Evolutionary conservation across 2,113 vertebrate genomes (phyloP), one percentile per base, ranked within the genome.

Genomic region (Phainopepla nitens): DNA sequence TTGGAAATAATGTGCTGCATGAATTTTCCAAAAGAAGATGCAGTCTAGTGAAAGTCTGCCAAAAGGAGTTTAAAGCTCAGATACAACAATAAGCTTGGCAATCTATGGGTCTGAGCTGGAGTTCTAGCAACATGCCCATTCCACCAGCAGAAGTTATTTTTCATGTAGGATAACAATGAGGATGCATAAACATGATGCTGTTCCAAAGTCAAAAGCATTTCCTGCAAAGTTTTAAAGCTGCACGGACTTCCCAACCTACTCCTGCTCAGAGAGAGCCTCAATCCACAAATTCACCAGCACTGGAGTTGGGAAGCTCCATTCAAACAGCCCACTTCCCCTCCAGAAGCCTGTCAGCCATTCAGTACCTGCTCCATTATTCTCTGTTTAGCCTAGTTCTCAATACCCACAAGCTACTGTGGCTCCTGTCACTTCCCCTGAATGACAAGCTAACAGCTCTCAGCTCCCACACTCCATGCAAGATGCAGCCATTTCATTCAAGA

Each of bases 361-460:
- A 92, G 71, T 89, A 80, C 73, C 84, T 91, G 47, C 16, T 80
- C 68, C 47, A 82, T 62, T 54, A 75, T 68, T 90, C 79, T 73
- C 71, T 92, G 53, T 79, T 91, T 53, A 82, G 73, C 78, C 83
- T 75, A 50, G 54, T 90, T 94, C 65, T 80, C 75, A 76, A 47
- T 54, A 65, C 60, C 60, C 75, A 68, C 44, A 53, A 69, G 58
- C 56, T 81, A 75, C 79, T 89, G 79, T 80, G 45, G 44, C 70
- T 76, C 47, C 82, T 4, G 13, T 86, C 89, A 87, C 28, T 75
- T 65, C 35, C 47, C 41, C 5, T 57, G 69, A 90, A 25, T 93
- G 94, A 93, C 92, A 89, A 92, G 85, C 44, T 90, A 65, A 68
- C 61, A 94, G 85, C 82, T 89, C 65, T 42, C 68, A 76, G 87